Evolutionary conservation across 2,888 invertebrate genomes (phyloP), one percentile per base, ranked within the genome.

Genomic region (Dexiosoma caninum): DNA sequence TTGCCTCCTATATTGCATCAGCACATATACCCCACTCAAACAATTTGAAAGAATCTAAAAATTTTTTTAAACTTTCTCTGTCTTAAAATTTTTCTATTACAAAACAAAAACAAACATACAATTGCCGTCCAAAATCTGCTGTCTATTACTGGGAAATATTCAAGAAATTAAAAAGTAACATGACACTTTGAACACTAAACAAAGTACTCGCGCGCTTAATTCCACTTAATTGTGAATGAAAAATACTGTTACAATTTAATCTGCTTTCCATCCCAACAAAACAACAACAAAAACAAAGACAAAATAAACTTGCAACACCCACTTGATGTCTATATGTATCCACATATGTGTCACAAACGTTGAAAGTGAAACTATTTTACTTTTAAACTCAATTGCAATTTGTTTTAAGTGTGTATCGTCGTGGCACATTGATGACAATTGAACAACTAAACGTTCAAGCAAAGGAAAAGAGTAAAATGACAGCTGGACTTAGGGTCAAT

Each of bases 141-240:
- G n/a, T n/a, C n/a, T n/a, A n/a, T n/a, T n/a, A n/a, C n/a, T n/a
- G n/a, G n/a, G n/a, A 30, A 40, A 8, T 21, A 14, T 21, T n/a
- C 16, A 30, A 14, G 14, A 23, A 53, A 30, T 14, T 19, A 9
- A 51, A 51, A 30, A 14, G 60, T 40, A 71, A 71, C 74, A 57
- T 66, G 55, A 57, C 37, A 74, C 35, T 30, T 19, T 16, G 10
- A 37, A 46, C 57, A 49, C 66, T 49, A 67, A 66, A 49, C 53
- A 51, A 66, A 67, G 32, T 59, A 59, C 9, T 10, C 35, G 1
- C 35, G 1, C 12, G 12, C 75, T 67, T 59, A 75, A 75, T 59
- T 59, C 32, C 75, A 67, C 46, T 74, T 74, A 66, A 74, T 49
- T 66, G n/a, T n/a, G n/a, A n/a, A n/a, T n/a, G 19, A 64, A 37